Percentiles rank a stretch among this genome's conserved stretches.
phyloP scores from a whole-genome alignment of 2,113 vertebrate genomes.

The Entomyzon cyanotis region DNA sequence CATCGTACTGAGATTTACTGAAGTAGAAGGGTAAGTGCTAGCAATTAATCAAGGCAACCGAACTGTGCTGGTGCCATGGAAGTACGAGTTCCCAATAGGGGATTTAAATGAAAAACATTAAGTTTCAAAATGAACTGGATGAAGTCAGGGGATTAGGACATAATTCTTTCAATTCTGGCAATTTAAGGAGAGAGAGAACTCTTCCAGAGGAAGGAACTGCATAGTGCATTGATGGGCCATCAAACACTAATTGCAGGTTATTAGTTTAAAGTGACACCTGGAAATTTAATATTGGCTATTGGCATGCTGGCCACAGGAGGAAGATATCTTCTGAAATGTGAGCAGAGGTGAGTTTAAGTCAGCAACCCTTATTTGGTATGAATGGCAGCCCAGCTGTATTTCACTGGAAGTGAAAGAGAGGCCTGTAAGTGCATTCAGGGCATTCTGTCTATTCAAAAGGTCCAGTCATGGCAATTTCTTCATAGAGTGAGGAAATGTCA shows the following conservation, averaged over 20 bases:
- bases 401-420: not conserved
- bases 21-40: constrained; percentile 45
- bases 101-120: constrained; percentile 72
- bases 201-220: constrained; percentile 31
- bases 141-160: constrained; percentile 66
- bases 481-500: not conserved
- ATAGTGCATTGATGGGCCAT: constrained; percentile 44
- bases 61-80: constrained; percentile 1
- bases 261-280: not conserved
- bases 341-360: not conserved
- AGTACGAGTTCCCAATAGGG: constrained; percentile 59
- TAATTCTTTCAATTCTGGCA: constrained; percentile 70
- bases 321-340: not conserved
- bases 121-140: constrained; percentile 66
- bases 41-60: constrained; percentile 65
- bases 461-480: not conserved
- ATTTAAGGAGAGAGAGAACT: constrained; percentile 58
- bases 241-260: constrained; percentile 33
- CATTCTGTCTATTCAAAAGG: not conserved
- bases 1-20: constrained; percentile 13
- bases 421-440: not conserved
- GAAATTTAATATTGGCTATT: not conserved
- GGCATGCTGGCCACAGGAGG: not conserved
- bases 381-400: not conserved
- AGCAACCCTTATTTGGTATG: not conserved